Conservation (phyloP, 1,140 invertebrate species). For the Choristoneura fumiferana region DNA sequence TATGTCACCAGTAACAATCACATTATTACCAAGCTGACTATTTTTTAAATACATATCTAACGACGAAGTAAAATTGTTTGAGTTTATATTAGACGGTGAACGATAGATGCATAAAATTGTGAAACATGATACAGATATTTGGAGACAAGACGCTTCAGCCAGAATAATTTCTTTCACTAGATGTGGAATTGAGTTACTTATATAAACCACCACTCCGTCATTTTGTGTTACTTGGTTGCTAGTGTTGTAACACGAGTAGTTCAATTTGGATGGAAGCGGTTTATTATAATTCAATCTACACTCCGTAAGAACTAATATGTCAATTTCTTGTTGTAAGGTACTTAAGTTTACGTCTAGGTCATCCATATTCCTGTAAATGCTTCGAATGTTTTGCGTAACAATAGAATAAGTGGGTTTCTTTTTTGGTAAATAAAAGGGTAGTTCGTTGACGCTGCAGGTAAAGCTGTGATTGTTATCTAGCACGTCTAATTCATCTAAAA, state of each 20-base stretch:
- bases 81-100: background rate
- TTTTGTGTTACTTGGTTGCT: background rate
- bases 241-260: background rate
- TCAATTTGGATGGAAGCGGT: background rate
- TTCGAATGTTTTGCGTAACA: background rate
- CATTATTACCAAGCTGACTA: background rate
- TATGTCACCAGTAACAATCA: background rate
- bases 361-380: slow-evolving; percentile 4
- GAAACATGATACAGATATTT: background rate
- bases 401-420: background rate
- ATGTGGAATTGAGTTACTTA: background rate
- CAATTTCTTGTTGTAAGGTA: background rate
- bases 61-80: background rate
- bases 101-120: slow-evolving; percentile 8
- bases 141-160: background rate
- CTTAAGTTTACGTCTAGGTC: slow-evolving; percentile 6
- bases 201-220: slow-evolving; percentile 2
- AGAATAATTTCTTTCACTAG: background rate
- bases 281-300: background rate
- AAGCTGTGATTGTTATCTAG: background rate
- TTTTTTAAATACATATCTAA: background rate
- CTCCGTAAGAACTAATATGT: background rate
- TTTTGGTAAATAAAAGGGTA: background rate
- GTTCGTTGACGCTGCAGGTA: background rate
- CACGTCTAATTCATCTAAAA: background rate